Base-by-base conservation (phyloP, 2,113 vertebrate genomes). In the Trochalopteron elliotii region DNA sequence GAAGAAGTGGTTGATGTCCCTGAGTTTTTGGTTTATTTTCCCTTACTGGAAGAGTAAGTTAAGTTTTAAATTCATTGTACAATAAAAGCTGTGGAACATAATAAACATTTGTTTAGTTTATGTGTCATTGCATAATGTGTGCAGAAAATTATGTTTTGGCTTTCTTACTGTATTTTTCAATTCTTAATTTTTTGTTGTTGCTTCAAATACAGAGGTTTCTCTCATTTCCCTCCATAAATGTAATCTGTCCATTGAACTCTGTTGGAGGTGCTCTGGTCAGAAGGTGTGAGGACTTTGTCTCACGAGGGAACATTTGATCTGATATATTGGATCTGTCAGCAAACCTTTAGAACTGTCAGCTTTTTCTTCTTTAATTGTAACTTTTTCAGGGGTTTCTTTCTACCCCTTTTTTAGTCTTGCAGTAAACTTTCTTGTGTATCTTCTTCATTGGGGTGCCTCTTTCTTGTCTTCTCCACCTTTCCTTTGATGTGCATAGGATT, bases 11-110 rank as follows among this genome's bases (percentile, higher is more conserved):
- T 99, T 79, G 97, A 99, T 81, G 99, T 99, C 12, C 99, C 99
- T 0, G 99, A 99, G 96, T 99, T 99, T 96, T 98, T 99, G 69
- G 99, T 99, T 85, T 99, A 99, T 96, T 99, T 99, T 91, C 99
- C 99, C 10, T 97, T 99, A 37, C 96, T 99, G 40, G 98, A 98
- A 95, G 98, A 99, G 99, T 99, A 98, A 98, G 99, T 97, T 57
- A 53, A 44, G 5, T 59, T 67, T 75, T 78, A 59, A 83, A 69
- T 81, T 83, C n/a, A 15, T 60, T 49, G 12, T 64, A 7, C 33
- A 55, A 4, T 57, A n/a, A 71, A 55, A 91, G 9, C 49, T 60
- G 55, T 71, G 44, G 33, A 77, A 56, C 23, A 9, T 27, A 67
- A 47, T 68, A 68, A 86, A 31, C 11, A 22, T 64, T 72, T 68